Base-by-base conservation (phyloP, 2,888 invertebrate genomes). In the Himalopsyche tibetana region DNA sequence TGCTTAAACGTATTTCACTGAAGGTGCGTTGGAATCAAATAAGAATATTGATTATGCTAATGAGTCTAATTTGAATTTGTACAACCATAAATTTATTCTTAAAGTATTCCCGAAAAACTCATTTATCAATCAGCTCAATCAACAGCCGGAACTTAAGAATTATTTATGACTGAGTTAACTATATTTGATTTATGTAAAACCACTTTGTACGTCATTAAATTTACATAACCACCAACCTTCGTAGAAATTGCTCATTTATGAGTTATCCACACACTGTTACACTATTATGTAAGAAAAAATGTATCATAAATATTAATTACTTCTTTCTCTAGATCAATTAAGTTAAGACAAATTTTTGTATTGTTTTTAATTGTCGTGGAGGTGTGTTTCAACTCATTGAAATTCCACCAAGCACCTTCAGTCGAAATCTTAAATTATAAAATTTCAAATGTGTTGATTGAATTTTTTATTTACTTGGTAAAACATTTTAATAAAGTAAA, bases 181-280 rank as follows among this genome's bases (percentile, higher is more conserved):
- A 84, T 81, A 86, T 80, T 84, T 87, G 87, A 87, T 87, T 87
- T 87, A 87, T 86, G 81, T n/a, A 55, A 69, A 87, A 86, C 87
- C 82, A 84, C 86, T 87, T 87, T 86, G 86, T 85, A 81, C 80
- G 84, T 85, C 84, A 84, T 86, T 84, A 86, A 86, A 87, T 87
- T 87, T 87, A 85, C 87, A 87, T 85, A 86, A 82, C 83, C 69
- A 69, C 69, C 69, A 82, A 82, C 74, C 74, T 74, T 74, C 38
- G 74, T 36, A 74, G 74, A 74, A 74, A 74, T 74, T 74, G 74
- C 74, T 74, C 74, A 74, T 74, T 74, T 74, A 74, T 74, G 74
- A 74, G 74, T 38, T 74, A 74, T 74, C 74, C 74, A 38, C 74
- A 74, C 74, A 74, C 74, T 38, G 15, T 6, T n/a, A 69, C 15